phyloP scores from a whole-genome alignment of 2,797 vertebrate species.

The Diplodus sargus region DNA sequence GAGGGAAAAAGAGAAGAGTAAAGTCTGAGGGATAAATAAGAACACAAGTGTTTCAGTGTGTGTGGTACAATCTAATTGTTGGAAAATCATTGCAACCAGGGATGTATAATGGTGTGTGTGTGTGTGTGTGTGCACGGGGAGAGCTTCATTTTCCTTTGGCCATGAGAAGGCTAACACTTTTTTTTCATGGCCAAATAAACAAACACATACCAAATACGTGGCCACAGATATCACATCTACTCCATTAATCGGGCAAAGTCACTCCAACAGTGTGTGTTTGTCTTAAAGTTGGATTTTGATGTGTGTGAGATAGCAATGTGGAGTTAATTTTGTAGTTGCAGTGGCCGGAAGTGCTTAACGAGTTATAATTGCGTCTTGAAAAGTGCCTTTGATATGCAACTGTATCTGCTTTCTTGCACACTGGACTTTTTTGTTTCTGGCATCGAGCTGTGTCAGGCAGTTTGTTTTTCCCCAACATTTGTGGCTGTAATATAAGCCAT shows the following conservation, averaged over 20 bases:
- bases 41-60: neutral
- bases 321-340: slow-evolving; percentile 10
- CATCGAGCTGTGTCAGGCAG: slow-evolving; percentile 29
- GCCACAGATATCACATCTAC: slow-evolving; percentile 70
- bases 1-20: neutral
- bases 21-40: neutral
- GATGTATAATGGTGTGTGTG: slow-evolving; percentile 31
- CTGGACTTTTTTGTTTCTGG: slow-evolving; percentile 20
- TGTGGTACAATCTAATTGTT: slow-evolving; percentile 14
- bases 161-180: slow-evolving; percentile 44
- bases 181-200: slow-evolving; percentile 70
- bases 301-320: slow-evolving; percentile 15
- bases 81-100: slow-evolving; percentile 26
- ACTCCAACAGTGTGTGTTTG: slow-evolving; percentile 15
- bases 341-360: neutral
- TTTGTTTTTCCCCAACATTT: slow-evolving; percentile 59
- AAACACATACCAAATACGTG: slow-evolving; percentile 65
- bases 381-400: slow-evolving; percentile 12
- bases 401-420: slow-evolving; percentile 24
- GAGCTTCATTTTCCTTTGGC: slow-evolving; percentile 42
- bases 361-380: slow-evolving; percentile 11
- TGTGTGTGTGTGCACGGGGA: neutral
- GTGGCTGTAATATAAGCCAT: slow-evolving; percentile 63
- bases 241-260: slow-evolving; percentile 61
- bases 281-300: slow-evolving; percentile 24